Conservation (phyloP, 2,888 invertebrate species). For the Idaea aversata region DNA sequence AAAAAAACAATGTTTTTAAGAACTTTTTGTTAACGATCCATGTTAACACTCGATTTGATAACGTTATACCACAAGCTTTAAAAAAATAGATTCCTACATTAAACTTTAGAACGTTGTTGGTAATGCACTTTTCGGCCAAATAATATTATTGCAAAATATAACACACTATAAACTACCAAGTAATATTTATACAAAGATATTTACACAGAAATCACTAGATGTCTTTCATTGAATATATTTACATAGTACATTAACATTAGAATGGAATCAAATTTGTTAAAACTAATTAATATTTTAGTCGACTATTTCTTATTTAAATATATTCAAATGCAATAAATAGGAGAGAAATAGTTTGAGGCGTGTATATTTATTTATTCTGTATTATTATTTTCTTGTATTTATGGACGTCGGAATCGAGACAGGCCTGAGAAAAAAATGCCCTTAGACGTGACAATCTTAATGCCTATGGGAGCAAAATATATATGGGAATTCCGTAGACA, state of each 20-base stretch:
- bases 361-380: not conserved
- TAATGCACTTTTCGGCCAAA: too few species aligned
- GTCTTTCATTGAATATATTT: slow-evolving; percentile 16
- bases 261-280: not conserved
- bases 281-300: not conserved
- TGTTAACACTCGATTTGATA: too few species aligned
- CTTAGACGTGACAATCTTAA: not conserved
- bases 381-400: not conserved
- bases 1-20: too few species aligned
- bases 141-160: slow-evolving; percentile 17
- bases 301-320: not conserved
- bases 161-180: slow-evolving; percentile 5
- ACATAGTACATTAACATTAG: slow-evolving; percentile 3
- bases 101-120: too few species aligned
- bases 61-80: too few species aligned
- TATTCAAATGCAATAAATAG: not conserved
- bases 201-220: slow-evolving; percentile 20
- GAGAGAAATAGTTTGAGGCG: not conserved
- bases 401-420: not conserved
- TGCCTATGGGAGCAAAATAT: too few species aligned
- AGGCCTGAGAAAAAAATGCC: not conserved
- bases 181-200: slow-evolving; percentile 18
- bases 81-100: too few species aligned
- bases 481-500: too few species aligned
- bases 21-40: too few species aligned